Evolutionary conservation across 1,140 invertebrate species (phyloP).

Genomic region (Drosophila tristis): DNA sequence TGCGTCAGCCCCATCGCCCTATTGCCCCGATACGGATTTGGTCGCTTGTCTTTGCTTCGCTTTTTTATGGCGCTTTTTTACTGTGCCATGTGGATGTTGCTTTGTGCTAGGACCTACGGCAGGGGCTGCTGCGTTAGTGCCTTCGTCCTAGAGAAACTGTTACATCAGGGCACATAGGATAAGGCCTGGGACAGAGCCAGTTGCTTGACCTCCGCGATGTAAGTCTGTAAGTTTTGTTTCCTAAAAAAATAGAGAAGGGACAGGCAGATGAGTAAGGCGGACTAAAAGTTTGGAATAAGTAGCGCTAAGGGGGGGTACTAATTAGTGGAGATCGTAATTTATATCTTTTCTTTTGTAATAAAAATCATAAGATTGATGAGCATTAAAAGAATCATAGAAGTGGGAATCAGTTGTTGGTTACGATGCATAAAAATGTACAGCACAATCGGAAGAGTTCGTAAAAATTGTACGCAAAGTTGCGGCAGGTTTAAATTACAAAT

Average conservation of each 20-base stretch:
- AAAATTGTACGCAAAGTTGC: no score
- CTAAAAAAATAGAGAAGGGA: conserved; percentile 14
- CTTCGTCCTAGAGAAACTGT: conserved; percentile 1
- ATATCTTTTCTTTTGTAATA: conserved; percentile 11
- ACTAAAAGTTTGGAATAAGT: conserved; percentile 18
- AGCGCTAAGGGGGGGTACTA: conserved; percentile 4
- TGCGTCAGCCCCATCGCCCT: conserved; percentile 4
- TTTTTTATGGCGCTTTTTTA: conserved; percentile 71
- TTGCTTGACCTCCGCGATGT: conserved; percentile 9
- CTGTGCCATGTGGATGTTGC: conserved; percentile 56
- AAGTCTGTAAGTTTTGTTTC: conserved; percentile 10
- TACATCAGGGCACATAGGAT: background rate
- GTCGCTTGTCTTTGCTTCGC: conserved; percentile 28
- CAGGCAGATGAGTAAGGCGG: conserved; percentile 7
- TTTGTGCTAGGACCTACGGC: conserved; percentile 48
- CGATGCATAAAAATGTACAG: no score
- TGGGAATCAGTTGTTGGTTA: no score
- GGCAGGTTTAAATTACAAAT: no score
- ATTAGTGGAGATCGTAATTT: conserved; percentile 36
- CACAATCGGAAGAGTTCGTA: background rate
- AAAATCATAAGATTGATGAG: conserved; percentile 5
- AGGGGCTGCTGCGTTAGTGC: conserved; percentile 48
- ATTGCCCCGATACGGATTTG: conserved; percentile 4
- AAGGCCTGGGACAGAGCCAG: conserved; percentile 14
- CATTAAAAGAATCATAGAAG: background rate